Base-by-base conservation (phyloP, 2,888 invertebrate species). In the Vesta saturnalis region DNA sequence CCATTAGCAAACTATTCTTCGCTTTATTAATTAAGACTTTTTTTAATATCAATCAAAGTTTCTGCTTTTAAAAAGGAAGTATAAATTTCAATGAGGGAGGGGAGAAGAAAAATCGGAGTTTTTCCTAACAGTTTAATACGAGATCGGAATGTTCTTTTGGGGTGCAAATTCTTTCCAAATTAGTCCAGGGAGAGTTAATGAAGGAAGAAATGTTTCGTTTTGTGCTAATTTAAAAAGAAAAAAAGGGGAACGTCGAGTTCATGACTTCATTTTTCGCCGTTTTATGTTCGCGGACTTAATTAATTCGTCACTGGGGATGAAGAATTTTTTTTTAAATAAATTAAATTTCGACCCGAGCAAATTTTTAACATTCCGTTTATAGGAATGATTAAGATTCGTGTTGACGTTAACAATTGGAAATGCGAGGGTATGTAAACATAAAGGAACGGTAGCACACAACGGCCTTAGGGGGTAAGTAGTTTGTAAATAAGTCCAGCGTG, bases 161-260 rank as follows among this genome's bases (percentile, higher is more conserved):
- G 81, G 83, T 81, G 83, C 79, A 81, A 84, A 84, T 84, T 84
- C 84, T 80, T 82, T 80, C 80, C 81, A 83, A 84, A 84, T 84
- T 84, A 84, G 84, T 81, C 81, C 81, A 76, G 83, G 80, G 83
- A 82, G 83, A 82, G 82, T 84, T 84, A 84, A 84, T 84, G 84
- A 84, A 84, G 79, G 81, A 78, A 82, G 84, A 84, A 84, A 84
- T 83, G 84, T 84, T 83, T 82, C 83, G 82, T 84, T 84, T 83
- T 82, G 82, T 83, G 80, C 83, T 83, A 83, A 83, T 84, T 83
- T 84, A 83, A 83, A 79, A 80, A 77, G 76, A 77, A 78, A 80
- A 77, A 76, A 77, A 78, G 78, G 80, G 79, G 79, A 78, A 72
- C 73, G 76, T 72, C 76, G 78, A 74, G 78, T 76, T 79, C 79